Conservation (phyloP, 1,140 invertebrate species). For the Eueides isabella region DNA sequence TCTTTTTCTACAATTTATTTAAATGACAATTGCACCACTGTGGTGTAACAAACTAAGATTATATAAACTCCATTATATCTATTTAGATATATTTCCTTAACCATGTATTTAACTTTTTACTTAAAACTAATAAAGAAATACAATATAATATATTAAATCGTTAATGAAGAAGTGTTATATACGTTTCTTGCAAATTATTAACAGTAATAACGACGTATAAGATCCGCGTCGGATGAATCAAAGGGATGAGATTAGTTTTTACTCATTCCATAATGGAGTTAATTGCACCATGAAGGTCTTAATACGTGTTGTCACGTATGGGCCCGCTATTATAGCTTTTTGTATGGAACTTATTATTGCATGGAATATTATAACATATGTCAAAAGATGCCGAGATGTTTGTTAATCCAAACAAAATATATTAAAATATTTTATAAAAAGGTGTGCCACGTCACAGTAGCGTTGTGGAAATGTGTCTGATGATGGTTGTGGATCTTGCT, state of each 20-base stretch:
- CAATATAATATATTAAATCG: slow-evolving; percentile 1
- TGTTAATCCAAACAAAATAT: background rate
- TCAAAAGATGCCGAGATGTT: slow-evolving; percentile 17
- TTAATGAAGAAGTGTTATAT: slow-evolving; percentile 2
- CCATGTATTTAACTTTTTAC: background rate
- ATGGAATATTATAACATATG: background rate
- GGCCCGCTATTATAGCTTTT: slow-evolving; percentile 5
- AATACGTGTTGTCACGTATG: slow-evolving; percentile 12
- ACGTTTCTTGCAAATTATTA: slow-evolving; percentile 9
- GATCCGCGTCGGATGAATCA: slow-evolving; percentile 14
- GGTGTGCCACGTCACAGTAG: background rate
- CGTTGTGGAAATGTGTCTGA: too few species aligned
- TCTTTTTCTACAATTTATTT: too few species aligned
- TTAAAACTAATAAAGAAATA: background rate
- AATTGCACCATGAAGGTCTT: slow-evolving; percentile 15
- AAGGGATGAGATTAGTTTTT: slow-evolving; percentile 24
- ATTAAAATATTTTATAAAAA: background rate
- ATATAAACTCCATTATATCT: background rate
- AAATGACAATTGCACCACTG: too few species aligned
- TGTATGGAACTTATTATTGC: background rate
- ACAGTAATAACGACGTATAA: slow-evolving; percentile 5
- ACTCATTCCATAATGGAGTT: slow-evolving; percentile 12
- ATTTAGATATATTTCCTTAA: background rate
- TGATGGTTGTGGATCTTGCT: too few species aligned
- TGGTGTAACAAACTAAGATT: background rate